Evolutionary conservation across 2,797 vertebrate genomes (phyloP), one percentile per base, ranked within the genome.

Genomic region (Chanos chanos): DNA sequence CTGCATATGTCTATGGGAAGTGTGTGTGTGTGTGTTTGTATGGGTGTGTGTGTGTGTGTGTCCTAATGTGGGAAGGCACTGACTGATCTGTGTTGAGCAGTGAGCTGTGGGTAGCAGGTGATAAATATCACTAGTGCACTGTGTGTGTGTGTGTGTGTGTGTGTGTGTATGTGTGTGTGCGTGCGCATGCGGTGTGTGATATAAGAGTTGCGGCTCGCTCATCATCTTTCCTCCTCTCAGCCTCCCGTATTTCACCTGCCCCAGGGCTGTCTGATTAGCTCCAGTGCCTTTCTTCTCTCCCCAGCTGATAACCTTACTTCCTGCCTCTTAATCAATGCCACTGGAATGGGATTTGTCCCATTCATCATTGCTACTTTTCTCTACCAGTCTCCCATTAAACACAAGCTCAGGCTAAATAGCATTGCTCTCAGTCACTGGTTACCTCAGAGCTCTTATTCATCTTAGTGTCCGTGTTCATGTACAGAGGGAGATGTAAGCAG

Each of bases 261-360:
- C 24, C 48, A 59, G 72, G 60, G 67, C 24, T 57, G 55, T 13
- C 68, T 74, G 67, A 70, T 77, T 70, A 65, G 48, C 59, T 70
- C 61, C 53, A 65, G 83, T 65, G 62, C 36, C 33, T 51, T 60
- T 65, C 59, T 41, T 67, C 27, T 70, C 28, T 66, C 68, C 59
- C 65, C 53, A 62, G 73, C 73, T 71, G 77, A 80, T 75, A 62
- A 80, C 76, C 74, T 61, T 49, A 77, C 76, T 75, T 77, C 75
- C 76, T 70, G 61, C 60, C 68, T 73, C 76, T 84, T 70, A 72
- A 67, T 81, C 81, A 83, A 22, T 75, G 78, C 79, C 79, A 75
- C 64, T 70, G 55, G 63, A 71, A 78, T 70, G 70, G 67, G 56
- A 60, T 70, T 24, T 1, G 0, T 61, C 64, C 66, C 68, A 77